Evolutionary conservation across 2,113 vertebrate genomes (phyloP).

Genomic region (Pimephales promelas): DNA sequence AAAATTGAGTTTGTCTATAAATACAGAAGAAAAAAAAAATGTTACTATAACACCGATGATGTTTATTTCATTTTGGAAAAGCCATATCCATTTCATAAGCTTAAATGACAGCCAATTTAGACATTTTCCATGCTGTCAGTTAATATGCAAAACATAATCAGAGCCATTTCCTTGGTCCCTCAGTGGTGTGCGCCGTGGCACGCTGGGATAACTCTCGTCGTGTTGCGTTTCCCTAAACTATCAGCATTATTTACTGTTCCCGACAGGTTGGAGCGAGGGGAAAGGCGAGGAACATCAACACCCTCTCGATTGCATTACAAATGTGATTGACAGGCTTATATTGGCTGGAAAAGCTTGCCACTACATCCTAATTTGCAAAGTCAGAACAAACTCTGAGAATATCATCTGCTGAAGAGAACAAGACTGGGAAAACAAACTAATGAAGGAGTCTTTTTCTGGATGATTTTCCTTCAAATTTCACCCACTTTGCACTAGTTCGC

Average conservation of each 20-base stretch:
- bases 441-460: constrained; percentile 43
- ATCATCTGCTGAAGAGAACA: constrained; percentile 48
- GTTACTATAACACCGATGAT: constrained; percentile 51
- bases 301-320: constrained; percentile 66
- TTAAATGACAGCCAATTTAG: constrained; percentile 71
- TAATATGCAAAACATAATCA: constrained; percentile 59
- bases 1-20: constrained; percentile 61
- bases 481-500: neutral
- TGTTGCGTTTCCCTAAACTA: constrained; percentile 68
- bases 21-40: constrained; percentile 52
- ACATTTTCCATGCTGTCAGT: constrained; percentile 62
- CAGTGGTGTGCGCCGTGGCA: constrained; percentile 40
- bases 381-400: constrained; percentile 51
- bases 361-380: constrained; percentile 59
- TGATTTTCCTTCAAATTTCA: constrained; percentile 37
- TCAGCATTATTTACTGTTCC: constrained; percentile 72
- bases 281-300: constrained; percentile 57
- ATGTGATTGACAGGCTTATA: constrained; percentile 65
- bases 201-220: constrained; percentile 64
- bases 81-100: constrained; percentile 63
- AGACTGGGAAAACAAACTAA: constrained; percentile 22
- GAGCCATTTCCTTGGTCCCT: constrained; percentile 36
- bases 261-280: constrained; percentile 50
- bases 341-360: constrained; percentile 48
- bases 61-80: constrained; percentile 64